These are phyloP conservation scores for Drosophila sp. DNA, from an alignment of 1,140 invertebrate genomes.

Conservation along the genomic window DNA sequence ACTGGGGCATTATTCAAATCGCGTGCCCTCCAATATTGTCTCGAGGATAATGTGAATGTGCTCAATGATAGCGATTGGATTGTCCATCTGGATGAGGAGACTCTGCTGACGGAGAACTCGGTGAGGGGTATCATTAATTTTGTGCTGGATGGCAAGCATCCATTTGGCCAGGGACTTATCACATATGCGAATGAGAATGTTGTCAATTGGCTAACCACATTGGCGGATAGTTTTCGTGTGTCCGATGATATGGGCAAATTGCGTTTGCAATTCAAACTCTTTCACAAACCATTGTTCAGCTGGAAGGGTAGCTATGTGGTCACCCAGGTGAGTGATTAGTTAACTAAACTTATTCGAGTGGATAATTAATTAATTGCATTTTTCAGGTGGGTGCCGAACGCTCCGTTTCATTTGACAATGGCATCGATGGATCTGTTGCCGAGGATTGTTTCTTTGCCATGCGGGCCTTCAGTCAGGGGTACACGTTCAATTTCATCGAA, in stretches of 20 bases:
- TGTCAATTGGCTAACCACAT: slow-evolving; percentile 98
- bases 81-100: slow-evolving; percentile 99
- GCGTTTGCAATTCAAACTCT: slow-evolving; percentile 95
- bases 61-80: slow-evolving; percentile 97
- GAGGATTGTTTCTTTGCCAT: slow-evolving; percentile 99
- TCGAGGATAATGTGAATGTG: slow-evolving; percentile 95
- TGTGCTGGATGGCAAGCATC: slow-evolving; percentile 96
- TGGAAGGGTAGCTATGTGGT: slow-evolving; percentile 99
- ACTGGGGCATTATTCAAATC: slow-evolving; percentile 97
- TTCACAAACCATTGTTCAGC: slow-evolving; percentile 97
- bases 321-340: slow-evolving; percentile 87
- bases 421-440: slow-evolving; percentile 97
- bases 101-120: slow-evolving; percentile 96
- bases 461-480: slow-evolving; percentile 93
- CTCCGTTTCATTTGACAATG: slow-evolving; percentile 97
- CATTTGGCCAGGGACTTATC: slow-evolving; percentile 98
- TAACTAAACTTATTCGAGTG: background rate
- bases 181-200: slow-evolving; percentile 98
- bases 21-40: slow-evolving; percentile 96
- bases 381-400: slow-evolving; percentile 93
- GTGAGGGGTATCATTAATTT: slow-evolving; percentile 97
- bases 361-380: slow-evolving; percentile 42
- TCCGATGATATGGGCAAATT: slow-evolving; percentile 99
- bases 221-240: slow-evolving; percentile 98
- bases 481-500: slow-evolving; percentile 96